Evolutionary conservation across 1,140 invertebrate species (phyloP), one percentile per base, ranked within the genome.

Genomic region (Colletes gigas): DNA sequence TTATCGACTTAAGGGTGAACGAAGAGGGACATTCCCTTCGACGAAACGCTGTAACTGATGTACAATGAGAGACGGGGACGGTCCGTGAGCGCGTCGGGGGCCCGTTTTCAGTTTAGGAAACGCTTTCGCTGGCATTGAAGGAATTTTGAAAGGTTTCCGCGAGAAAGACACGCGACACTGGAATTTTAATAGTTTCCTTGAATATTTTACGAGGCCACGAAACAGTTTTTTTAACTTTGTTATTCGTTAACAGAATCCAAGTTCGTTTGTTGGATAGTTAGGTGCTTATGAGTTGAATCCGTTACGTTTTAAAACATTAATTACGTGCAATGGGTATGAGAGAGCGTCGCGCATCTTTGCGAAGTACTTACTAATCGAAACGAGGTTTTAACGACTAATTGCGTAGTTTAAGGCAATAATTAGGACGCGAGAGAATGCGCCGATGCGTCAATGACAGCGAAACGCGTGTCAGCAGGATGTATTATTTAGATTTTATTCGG

Each of bases 51-150:
- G 65, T 75, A 62, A 80, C 63, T 47, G 63, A 65, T 80, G 72
- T 75, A 80, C 63, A 80, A 67, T 67, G 55, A 62, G 47, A 66
- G 59, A 50, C 21, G 30, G 63, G 41, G 44, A 69, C 30, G 21
- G 17, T 62, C 39, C 44, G 4, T 6, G 60, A 39, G 60, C 39
- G 66, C 44, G 50, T 55, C 15, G 41, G 15, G 47, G 8, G 44
- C 30, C 30, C 30, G 9, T 47, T 47, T 47, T 50, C 30, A 30
- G 30, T 41, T 55, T 2, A 59, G 65, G 60, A 39, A 15, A 65
- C 70, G 77, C 70, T 79, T 79, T 63, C 77, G 77, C 77, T 79
- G 77, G 52, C 77, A 79, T 79, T 79, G 77, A 79, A 57, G 50
- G 30, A 73, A 30, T 30, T 30, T 73, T 39, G 69, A 65, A 21